phyloP scores from a whole-genome alignment of 2,797 vertebrate species.

The Anas capensis region DNA sequence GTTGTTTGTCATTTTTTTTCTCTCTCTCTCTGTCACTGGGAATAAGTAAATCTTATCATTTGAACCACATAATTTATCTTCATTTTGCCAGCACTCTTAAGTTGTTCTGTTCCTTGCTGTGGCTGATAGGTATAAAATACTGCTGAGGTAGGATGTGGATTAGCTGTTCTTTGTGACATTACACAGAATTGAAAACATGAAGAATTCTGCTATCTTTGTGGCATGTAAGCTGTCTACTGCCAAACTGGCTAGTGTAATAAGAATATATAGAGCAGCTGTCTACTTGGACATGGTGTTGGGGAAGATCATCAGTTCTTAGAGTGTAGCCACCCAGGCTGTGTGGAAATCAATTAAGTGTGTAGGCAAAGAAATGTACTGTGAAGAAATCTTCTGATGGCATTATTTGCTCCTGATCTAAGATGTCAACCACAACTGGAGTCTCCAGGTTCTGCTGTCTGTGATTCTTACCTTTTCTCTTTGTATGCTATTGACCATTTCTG shows the following conservation, averaged over 20 bases:
- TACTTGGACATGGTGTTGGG: background rate
- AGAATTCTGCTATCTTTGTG: background rate
- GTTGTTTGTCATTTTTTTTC: background rate
- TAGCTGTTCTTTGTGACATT: background rate
- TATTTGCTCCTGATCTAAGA: background rate
- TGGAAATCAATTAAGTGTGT: background rate
- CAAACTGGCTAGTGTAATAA: background rate
- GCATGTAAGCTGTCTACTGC: background rate
- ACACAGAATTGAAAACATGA: background rate
- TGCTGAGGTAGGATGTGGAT: background rate
- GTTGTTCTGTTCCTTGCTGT: slow-evolving; percentile 1
- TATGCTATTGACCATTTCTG: background rate
- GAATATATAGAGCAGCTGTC: background rate
- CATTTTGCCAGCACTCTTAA: background rate
- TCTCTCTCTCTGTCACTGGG: background rate
- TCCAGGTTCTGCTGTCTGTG: background rate
- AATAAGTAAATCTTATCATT: background rate
- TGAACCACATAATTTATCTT: background rate
- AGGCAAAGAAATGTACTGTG: background rate
- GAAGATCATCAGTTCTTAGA: background rate
- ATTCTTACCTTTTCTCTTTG: background rate
- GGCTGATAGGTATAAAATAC: slow-evolving; percentile 3
- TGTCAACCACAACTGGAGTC: background rate
- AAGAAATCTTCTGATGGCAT: background rate
- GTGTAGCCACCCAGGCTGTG: background rate